Percentiles rank a stretch among this genome's conserved stretches.
These are phyloP conservation scores for Eucera pruinosa DNA, from an alignment of 2,888 invertebrate species.

Conservation along the genomic window DNA sequence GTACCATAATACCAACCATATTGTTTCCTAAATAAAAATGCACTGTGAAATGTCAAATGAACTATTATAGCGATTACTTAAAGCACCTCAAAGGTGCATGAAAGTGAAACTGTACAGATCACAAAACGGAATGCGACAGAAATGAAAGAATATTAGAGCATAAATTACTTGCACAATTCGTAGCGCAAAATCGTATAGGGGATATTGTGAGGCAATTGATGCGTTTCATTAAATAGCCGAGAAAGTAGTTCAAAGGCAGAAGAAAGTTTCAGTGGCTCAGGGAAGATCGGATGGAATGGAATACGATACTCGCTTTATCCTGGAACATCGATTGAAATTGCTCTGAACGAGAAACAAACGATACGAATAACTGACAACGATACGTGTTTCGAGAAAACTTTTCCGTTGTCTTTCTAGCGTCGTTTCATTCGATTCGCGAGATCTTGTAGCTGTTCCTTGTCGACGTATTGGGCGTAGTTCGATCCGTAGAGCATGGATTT, in stretches of 20 bases:
- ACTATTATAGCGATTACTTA: too few relatives aligned
- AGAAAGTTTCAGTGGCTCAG: background rate
- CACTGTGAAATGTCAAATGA: too few relatives aligned
- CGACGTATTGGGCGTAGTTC: background rate
- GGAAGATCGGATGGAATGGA: conserved; percentile 4
- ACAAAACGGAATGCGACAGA: too few relatives aligned
- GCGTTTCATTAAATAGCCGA: background rate
- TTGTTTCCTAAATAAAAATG: too few relatives aligned
- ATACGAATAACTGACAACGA: background rate
- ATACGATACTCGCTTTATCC: conserved; percentile 5
- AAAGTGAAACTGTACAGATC: too few relatives aligned
- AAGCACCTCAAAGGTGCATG: too few relatives aligned
- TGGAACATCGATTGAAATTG: conserved; percentile 24
- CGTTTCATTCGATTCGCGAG: conserved; percentile 7
- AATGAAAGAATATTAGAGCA: too few relatives aligned
- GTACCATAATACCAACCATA: too few relatives aligned
- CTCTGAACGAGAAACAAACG: conserved; percentile 14
- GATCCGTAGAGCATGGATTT: background rate
- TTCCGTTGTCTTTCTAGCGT: conserved; percentile 9
- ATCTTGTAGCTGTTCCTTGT: background rate
- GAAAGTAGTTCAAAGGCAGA: background rate
- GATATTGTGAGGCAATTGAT: background rate
- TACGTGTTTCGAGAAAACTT: conserved; percentile 19
- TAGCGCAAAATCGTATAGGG: too few relatives aligned
- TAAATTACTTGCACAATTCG: too few relatives aligned